Conservation (phyloP, 1,140 invertebrate genomes). For the Drosophila takahashii region DNA sequence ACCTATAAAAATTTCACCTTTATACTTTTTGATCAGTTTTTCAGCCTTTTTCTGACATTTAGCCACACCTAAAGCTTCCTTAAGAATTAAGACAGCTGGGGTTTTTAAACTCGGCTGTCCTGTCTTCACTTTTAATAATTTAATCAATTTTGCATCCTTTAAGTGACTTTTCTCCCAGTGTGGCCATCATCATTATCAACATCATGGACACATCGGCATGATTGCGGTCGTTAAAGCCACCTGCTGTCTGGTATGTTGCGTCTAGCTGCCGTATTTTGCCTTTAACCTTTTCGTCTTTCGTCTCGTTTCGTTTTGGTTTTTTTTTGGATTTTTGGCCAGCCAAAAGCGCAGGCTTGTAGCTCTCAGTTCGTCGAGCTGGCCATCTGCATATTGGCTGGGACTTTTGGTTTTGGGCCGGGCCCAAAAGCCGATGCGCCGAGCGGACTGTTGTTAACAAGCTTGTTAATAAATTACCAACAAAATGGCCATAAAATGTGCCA, state of each 20-base stretch:
- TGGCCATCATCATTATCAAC: conserved; percentile 43
- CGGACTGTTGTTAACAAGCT: conserved; percentile 80
- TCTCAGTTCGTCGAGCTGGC: conserved; percentile 27
- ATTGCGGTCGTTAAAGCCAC: conserved; percentile 66
- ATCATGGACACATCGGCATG: conserved; percentile 49
- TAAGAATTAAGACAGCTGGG: neutral
- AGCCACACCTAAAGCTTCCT: neutral
- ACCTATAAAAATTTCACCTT: too few relatives aligned
- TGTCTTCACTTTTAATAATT: neutral
- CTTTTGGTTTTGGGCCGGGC: conserved; percentile 17
- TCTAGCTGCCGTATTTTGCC: conserved; percentile 66
- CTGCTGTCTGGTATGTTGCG: conserved; percentile 62
- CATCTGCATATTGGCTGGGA: conserved; percentile 61
- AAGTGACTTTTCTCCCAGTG: conserved; percentile 11
- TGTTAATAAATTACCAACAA: conserved; percentile 84
- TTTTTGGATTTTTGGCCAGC: conserved; percentile 23
- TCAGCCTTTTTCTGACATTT: neutral
- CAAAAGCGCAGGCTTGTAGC: conserved; percentile 53
- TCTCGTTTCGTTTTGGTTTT: conserved; percentile 1
- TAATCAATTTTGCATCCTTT: neutral
- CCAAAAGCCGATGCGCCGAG: conserved; percentile 53
- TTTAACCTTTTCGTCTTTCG: conserved; percentile 72
- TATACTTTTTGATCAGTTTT: too few relatives aligned
- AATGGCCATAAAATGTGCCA: conserved; percentile 83
- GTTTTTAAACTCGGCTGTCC: neutral